These are phyloP conservation scores for Rousettus leschenaultii DNA, from an alignment of 2,113 vertebrate genomes.

Conservation along the genomic window DNA sequence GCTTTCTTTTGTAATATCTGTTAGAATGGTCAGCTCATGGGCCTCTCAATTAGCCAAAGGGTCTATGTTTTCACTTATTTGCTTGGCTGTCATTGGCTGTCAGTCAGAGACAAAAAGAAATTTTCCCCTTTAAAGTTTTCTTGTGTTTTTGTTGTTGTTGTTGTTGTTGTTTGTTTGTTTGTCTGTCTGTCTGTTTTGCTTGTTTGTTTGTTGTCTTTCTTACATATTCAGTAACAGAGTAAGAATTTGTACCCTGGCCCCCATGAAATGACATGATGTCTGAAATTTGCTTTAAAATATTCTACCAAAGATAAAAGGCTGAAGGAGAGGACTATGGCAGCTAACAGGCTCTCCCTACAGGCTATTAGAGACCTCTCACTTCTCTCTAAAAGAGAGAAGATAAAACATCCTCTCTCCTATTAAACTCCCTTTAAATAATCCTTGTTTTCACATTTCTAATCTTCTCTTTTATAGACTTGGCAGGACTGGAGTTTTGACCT, in stretches of 20 bases:
- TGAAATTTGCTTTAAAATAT: constrained; percentile 9
- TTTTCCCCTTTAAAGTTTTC: not conserved
- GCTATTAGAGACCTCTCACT: not conserved
- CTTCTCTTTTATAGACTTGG: not conserved
- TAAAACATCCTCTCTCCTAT: not conserved
- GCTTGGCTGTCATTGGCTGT: constrained; percentile 15
- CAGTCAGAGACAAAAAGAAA: constrained; percentile 36
- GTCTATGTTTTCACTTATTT: not conserved
- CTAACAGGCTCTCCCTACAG: not conserved
- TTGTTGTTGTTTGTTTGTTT: not conserved
- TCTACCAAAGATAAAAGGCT: not conserved
- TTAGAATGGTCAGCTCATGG: not conserved
- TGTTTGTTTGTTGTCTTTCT: not conserved
- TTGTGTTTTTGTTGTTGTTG: not conserved
- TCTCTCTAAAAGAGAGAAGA: not conserved
- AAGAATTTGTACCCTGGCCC: not conserved
- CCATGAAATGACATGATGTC: not conserved
- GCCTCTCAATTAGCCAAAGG: not conserved
- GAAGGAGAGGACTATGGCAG: not conserved
- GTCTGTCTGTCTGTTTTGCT: no score
- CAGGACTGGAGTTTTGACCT: not conserved
- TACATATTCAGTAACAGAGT: not conserved
- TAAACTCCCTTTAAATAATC: not conserved
- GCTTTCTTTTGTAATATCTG: not conserved
- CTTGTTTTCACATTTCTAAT: not conserved